A percentile compares a stretch with the other conserved stretches of the same genome.
Conservation (phyloP, 2,797 vertebrate species). For the Falco biarmicus region DNA sequence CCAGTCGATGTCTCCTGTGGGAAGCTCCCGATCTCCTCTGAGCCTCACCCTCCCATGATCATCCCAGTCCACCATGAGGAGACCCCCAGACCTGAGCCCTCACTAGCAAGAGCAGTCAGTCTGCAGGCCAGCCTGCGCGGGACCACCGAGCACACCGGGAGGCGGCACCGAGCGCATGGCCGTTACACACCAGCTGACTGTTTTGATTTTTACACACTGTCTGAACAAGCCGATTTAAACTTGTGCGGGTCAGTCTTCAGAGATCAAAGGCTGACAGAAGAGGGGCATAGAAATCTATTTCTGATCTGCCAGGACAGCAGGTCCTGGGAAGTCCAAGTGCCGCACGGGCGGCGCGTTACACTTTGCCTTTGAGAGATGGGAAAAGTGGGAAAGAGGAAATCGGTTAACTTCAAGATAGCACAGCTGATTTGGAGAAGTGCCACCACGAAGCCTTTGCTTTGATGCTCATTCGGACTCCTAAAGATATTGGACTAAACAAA, state of each 20-base stretch:
- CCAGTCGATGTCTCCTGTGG: rapidly evolving
- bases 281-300: conserved; percentile 40
- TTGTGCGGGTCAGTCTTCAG: conserved; percentile 20
- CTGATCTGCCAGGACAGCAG: conserved; percentile 40
- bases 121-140: not conserved
- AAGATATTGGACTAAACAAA: not conserved
- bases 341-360: not conserved
- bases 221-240: not conserved
- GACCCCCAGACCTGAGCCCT: not conserved
- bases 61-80: rapidly evolving
- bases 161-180: rapidly evolving
- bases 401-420: not conserved
- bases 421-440: not conserved
- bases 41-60: not conserved
- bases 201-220: not conserved
- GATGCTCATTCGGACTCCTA: not conserved
- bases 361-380: conserved; percentile 21
- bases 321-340: not conserved
- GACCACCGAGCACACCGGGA: rapidly evolving
- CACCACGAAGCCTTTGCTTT: not conserved
- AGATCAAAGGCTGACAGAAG: conserved; percentile 29
- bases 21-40: not conserved
- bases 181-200: rapidly evolving
- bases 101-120: not conserved
- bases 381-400: conserved; percentile 1